Conservation (phyloP, 2,113 vertebrate genomes). For the Apaloderma vittatum region DNA sequence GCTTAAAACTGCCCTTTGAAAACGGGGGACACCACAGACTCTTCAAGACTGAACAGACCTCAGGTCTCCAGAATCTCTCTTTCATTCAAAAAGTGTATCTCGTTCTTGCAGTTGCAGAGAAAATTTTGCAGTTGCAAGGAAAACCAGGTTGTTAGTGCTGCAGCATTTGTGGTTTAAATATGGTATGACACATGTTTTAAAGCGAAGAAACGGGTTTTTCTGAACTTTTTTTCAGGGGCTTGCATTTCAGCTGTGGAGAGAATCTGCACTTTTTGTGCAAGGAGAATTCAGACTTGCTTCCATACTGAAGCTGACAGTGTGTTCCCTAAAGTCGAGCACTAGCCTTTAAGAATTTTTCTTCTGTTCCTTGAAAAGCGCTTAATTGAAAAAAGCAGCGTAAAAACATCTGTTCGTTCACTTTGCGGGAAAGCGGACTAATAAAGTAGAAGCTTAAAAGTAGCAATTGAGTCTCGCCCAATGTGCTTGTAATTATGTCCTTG, state of each 20-base stretch:
- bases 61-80: neutral
- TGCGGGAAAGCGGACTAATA: neutral
- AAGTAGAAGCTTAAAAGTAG: neutral
- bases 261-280: neutral
- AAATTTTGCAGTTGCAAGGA: neutral
- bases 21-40: neutral
- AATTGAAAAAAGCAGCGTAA: neutral
- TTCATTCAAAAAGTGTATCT: neutral
- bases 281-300: neutral
- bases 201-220: neutral
- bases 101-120: neutral
- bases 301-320: neutral
- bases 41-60: neutral
- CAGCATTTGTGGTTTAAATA: neutral
- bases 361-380: neutral
- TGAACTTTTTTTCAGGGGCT: neutral
- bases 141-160: neutral
- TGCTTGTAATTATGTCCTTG: neutral
- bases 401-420: neutral
- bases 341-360: neutral
- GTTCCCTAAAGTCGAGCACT: neutral
- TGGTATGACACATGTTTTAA: accelerated
- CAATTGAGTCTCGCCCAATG: neutral
- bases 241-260: neutral
- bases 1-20: neutral